Percentiles rank a stretch among this genome's conserved stretches.
phyloP scores from a whole-genome alignment of 2,113 vertebrate genomes.

The mouse (Mus musculus) region GRCm39 chr17:51643501-51644000 shows the following conservation, averaged over 20 bases:
- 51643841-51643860: neutral
- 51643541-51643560: slow-evolving; percentile 70
- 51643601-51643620: slow-evolving; percentile 76
- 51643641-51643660: slow-evolving; percentile 69
- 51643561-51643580: slow-evolving; percentile 74
- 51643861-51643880: slow-evolving; percentile 51
- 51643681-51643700: slow-evolving; percentile 41
- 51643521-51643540: slow-evolving; percentile 74
- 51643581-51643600: slow-evolving; percentile 78
- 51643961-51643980: neutral
- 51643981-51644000: neutral
- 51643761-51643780: neutral
- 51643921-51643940: neutral
- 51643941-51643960: slow-evolving; percentile 10
- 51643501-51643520: slow-evolving; percentile 64
- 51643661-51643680: slow-evolving; percentile 61
- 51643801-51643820: neutral
- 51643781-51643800: neutral
- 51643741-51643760: slow-evolving; percentile 29
- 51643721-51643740: neutral
- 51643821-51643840: neutral
- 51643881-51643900: neutral
- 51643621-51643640: slow-evolving; percentile 71
- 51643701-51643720: neutral
- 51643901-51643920: slow-evolving; percentile 21